phyloP scores from a whole-genome alignment of 2,888 invertebrate genomes.

The Diadegma fenestrale region DNA sequence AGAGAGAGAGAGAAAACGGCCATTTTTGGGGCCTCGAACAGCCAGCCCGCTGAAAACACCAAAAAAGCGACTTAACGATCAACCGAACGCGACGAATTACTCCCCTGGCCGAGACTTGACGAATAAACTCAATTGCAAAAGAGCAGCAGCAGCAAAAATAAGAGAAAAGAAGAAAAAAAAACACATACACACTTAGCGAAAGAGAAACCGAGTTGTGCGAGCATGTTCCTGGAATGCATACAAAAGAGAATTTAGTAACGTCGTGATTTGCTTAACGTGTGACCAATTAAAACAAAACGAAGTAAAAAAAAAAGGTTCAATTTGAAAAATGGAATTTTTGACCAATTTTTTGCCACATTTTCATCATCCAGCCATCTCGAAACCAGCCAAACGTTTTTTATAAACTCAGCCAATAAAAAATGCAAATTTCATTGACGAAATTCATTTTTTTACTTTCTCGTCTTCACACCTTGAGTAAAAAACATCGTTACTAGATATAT shows the following conservation, averaged over 20 bases:
- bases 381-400: neutral
- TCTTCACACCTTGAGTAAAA: conserved; percentile 80
- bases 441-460: conserved; percentile 72
- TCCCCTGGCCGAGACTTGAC: conserved; percentile 70
- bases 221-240: conserved; percentile 79
- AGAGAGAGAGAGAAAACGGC: conserved; percentile 41
- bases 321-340: neutral
- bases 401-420: neutral
- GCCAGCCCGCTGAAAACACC: conserved; percentile 77
- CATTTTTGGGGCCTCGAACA: conserved; percentile 52
- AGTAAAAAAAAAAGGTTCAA: neutral
- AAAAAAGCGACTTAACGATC: neutral
- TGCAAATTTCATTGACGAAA: neutral
- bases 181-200: conserved; percentile 68
- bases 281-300: conserved; percentile 42
- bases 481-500: conserved; percentile 80
- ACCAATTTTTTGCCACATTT: neutral
- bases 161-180: conserved; percentile 73
- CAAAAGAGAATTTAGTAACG: conserved; percentile 77
- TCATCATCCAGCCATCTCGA: conserved; percentile 12
- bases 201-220: conserved; percentile 73
- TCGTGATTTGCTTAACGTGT: conserved; percentile 67
- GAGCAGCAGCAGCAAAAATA: conserved; percentile 39
- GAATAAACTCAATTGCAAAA: conserved; percentile 72
- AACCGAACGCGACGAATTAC: conserved; percentile 17